Conservation (phyloP, 2,797 vertebrate species). For the Chaetophractus vellerosus region DNA sequence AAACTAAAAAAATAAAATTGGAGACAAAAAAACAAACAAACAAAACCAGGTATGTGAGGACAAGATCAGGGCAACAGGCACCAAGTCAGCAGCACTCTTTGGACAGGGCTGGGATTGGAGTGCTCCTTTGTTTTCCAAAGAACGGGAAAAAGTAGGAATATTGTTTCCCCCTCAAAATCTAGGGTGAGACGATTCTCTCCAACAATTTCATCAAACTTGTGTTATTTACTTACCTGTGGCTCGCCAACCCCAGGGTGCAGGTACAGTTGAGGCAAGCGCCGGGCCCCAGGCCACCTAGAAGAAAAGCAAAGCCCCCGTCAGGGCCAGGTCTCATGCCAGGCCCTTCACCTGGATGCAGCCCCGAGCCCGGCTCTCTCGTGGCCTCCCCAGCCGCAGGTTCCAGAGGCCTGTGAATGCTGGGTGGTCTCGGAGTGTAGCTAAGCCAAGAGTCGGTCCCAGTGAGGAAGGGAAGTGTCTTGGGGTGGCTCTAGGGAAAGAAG, state of each 20-base stretch:
- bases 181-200: not conserved
- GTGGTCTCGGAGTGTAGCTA: not conserved
- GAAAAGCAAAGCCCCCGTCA: slow-evolving; percentile 48
- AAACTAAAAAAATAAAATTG: not conserved
- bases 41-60: not conserved
- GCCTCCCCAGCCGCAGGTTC: too few relatives aligned
- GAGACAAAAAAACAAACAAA: too few relatives aligned
- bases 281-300: slow-evolving; percentile 92
- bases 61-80: not conserved
- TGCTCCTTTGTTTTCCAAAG: not conserved
- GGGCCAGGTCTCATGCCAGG: not conserved
- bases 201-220: not conserved
- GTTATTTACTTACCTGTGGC: slow-evolving; percentile 91
- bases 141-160: not conserved
- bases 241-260: slow-evolving; percentile 90
- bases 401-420: not conserved
- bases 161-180: not conserved
- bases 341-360: fast-evolving
- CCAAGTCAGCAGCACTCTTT: not conserved
- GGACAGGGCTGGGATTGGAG: too few relatives aligned
- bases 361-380: fast-evolving
- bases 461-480: not conserved
- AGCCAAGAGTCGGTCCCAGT: not conserved
- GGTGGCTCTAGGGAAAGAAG: not conserved
- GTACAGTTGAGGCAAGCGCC: slow-evolving; percentile 92